Evolutionary conservation across 2,888 invertebrate species (phyloP).

Genomic region (Oegoconia quadripuncta): DNA sequence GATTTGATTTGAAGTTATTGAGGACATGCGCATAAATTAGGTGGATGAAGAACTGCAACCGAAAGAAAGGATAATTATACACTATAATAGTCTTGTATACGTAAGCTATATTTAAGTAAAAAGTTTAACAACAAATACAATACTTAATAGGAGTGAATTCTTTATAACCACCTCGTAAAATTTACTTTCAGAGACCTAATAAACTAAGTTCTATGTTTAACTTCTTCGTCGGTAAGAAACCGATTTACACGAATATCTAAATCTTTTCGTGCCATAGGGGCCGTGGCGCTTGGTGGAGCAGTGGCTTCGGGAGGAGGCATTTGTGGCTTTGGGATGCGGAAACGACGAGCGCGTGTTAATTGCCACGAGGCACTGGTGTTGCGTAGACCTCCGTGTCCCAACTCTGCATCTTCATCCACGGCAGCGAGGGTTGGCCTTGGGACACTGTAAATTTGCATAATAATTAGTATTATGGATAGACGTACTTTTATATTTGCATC

Average conservation of each 20-base stretch:
- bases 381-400: constrained; percentile 41
- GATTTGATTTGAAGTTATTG: too few relatives aligned
- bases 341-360: constrained; percentile 59
- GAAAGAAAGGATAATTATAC: too few relatives aligned
- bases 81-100: too few relatives aligned
- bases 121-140: too few relatives aligned
- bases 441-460: too few relatives aligned
- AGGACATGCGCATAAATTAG: too few relatives aligned
- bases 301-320: constrained; percentile 49
- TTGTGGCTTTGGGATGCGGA: constrained; percentile 50
- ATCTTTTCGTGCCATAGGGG: constrained; percentile 54
- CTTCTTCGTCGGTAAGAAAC: constrained; percentile 39
- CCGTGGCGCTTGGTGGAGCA: constrained; percentile 50
- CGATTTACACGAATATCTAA: constrained; percentile 52
- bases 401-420: constrained; percentile 42
- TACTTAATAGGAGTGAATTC: too few relatives aligned
- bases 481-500: too few relatives aligned
- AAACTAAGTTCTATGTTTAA: neutral
- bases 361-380: constrained; percentile 61
- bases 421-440: constrained; percentile 52
- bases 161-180: too few relatives aligned
- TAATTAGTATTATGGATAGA: too few relatives aligned
- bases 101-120: too few relatives aligned
- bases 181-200: neutral
- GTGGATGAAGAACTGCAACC: too few relatives aligned